Evolutionary conservation across 2,888 invertebrate genomes (phyloP), one percentile per base, ranked within the genome.

Genomic region (Zaprionus lineosus): DNA sequence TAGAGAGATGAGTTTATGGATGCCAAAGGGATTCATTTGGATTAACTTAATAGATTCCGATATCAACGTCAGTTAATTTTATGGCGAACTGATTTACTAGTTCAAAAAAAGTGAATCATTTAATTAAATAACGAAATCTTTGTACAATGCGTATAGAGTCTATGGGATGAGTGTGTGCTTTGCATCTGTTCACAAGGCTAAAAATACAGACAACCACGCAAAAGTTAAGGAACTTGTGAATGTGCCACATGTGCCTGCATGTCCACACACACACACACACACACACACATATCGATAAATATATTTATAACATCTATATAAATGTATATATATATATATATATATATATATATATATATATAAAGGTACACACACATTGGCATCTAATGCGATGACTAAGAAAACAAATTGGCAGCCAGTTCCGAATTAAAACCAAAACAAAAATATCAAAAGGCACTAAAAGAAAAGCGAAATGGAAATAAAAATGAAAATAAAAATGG

Each of bases 391-490:
- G 44, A 72, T 74, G 77, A 74, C 74, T 81, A 73, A 81, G 60
- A 74, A 69, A 64, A 76, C 81, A 69, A 68, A 68, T 68, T 68
- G 71, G 71, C 67, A 58, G 64, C 26, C 58, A 43, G 70, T 58
- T 64, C 48, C 44, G 37, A 53, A 52, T 56, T 57, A 14, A 52
- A 21, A 24, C 24, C 24, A 24, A 24, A 21, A 40, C 46, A 47
- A 69, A 56, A 63, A 69, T 43, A 39, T 68, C 56, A 34, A n/a
- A n/a, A n/a, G n/a, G 37, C 31, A 50, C 37, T 57, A 57, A n/a
- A n/a, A n/a, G n/a, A n/a, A n/a, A n/a, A n/a, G n/a, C n/a, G n/a
- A n/a, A n/a, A n/a, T n/a, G 9, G 9, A 28, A 21, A 21, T 7
- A 3, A 9, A 28, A 9, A 28, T 28, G 29, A 21, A 21, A 24